phyloP scores from a whole-genome alignment of 2,113 vertebrate species.

The Pedetes capensis region DNA sequence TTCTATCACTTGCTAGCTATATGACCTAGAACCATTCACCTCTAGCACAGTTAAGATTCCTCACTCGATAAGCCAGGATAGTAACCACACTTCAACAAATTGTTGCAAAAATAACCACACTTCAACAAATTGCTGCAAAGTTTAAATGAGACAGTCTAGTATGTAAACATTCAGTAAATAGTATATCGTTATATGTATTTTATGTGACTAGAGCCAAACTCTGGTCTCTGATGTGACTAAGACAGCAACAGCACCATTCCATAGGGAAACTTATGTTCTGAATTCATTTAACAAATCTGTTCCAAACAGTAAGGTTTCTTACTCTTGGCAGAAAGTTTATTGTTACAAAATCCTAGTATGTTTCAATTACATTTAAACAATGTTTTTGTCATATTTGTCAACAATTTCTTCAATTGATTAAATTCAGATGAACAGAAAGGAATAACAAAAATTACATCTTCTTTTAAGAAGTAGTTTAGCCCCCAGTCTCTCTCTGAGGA shows the following conservation, averaged over 20 bases:
- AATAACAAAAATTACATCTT: background rate
- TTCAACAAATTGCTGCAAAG: background rate
- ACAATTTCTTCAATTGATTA: background rate
- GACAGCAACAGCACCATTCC: background rate
- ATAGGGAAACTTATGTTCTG: background rate
- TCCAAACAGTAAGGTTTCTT: background rate
- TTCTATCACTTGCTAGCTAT: background rate
- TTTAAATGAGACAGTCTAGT: background rate
- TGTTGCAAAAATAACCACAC: background rate
- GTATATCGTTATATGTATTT: background rate
- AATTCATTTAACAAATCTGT: background rate
- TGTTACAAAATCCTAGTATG: background rate
- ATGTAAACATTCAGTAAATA: background rate
- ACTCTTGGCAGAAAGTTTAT: background rate
- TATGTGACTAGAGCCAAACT: background rate
- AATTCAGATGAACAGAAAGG: background rate
- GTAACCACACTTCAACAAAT: background rate
- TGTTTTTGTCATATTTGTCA: background rate
- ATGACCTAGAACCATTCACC: background rate
- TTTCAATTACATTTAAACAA: slow-evolving; percentile 46
- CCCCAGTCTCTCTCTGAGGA: background rate
- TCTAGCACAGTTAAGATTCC: background rate
- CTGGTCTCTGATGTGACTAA: background rate
- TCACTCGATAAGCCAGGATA: background rate
- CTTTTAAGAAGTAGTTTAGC: background rate